These are phyloP conservation scores for Phengaris arion DNA, from an alignment of 2,888 invertebrate species.

Conservation along the genomic window DNA sequence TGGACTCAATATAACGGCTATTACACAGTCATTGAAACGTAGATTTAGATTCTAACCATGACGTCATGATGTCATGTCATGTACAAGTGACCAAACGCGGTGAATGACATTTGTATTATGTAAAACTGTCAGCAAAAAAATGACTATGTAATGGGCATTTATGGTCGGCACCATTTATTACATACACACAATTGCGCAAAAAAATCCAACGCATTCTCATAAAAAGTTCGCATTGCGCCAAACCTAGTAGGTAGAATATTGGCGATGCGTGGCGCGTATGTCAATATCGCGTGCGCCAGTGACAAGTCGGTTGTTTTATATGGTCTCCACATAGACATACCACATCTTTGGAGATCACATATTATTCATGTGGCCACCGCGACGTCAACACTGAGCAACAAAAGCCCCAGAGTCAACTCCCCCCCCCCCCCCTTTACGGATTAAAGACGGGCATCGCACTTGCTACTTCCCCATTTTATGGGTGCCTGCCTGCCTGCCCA, in stretches of 20 bases:
- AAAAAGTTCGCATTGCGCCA: conserved; percentile 12
- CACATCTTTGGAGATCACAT: not conserved
- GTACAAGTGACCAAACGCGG: too few relatives aligned
- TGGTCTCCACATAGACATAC: not conserved
- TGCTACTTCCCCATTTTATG: too few relatives aligned
- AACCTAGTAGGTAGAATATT: not conserved
- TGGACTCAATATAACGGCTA: not conserved
- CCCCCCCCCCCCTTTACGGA: too few relatives aligned
- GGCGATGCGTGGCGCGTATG: conserved; percentile 10
- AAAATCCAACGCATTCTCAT: not conserved
- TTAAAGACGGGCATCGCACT: too few relatives aligned
- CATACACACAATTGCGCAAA: not conserved
- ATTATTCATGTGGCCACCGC: too few relatives aligned
- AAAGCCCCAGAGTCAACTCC: too few relatives aligned
- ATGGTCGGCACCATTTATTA: not conserved
- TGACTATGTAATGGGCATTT: not conserved
- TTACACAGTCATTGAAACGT: not conserved
- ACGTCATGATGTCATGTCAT: not conserved
- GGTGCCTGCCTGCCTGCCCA: too few relatives aligned
- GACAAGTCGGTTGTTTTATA: conserved; percentile 10
- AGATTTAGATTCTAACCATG: not conserved
- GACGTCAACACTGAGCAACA: too few relatives aligned
- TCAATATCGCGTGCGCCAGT: conserved; percentile 16
- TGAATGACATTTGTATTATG: not conserved
- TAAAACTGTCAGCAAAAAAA: not conserved